Evolutionary conservation across 2,113 vertebrate genomes (phyloP), one percentile per base, ranked within the genome.

Genomic region (Leucosticte australis): DNA sequence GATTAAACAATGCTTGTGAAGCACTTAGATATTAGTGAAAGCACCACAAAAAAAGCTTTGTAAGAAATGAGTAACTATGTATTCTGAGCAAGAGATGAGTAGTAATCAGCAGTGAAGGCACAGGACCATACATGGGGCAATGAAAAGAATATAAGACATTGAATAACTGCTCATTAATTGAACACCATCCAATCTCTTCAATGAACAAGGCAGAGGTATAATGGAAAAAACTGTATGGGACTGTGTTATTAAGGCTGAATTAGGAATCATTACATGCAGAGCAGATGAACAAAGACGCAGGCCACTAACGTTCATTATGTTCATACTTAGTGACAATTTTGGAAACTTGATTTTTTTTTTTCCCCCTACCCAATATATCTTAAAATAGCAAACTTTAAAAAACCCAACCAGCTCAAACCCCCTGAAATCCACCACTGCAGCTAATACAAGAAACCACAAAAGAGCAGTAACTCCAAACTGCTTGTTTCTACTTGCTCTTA

Each of bases 161-260:
- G 90, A 96, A 91, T 86, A 95, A 95, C 63, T 93, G 55, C 60
- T 95, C 87, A 60, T 86, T 94, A 96, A 87, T 55, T 77, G 79
- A 93, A 80, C 8, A n/a, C 91, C 89, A 87, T 69, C 94, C 92
- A 93, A 75, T 83, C 83, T 89, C 68, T 78, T 94, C 92, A 94
- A 89, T 80, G 80, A 95, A 83, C 57, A 82, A 92, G 70, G 84
- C 77, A 95, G 62, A 89, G 81, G 57, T 94, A 74, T 91, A 83
- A 84, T 59, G 15, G 87, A 92, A 94, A 71, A 91, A 69, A 39
- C 41, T 82, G 69, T 89, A 79, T 74, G 75, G 64, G 84, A 91
- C 46, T 88, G 69, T 57, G 53, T 73, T 92, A 95, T 92, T 92
- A 91, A 83, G 60, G 62, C 62, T 73, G 76, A 95, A 89, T 94